Evolutionary conservation across 2,888 invertebrate species (phyloP).

Genomic region (Eurois occulta): DNA sequence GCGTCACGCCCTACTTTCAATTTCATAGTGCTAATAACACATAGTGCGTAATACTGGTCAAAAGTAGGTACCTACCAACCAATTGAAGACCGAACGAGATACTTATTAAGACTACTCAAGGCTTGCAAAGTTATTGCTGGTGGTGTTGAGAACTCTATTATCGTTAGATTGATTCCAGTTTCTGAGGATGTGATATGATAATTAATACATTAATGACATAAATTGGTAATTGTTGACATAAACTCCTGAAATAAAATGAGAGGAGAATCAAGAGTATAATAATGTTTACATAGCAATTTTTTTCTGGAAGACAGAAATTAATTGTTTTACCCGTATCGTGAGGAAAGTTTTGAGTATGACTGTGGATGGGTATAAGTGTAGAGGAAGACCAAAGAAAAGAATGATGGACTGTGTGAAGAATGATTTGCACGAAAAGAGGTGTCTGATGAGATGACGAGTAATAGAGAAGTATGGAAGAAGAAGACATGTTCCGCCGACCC

Average conservation of each 20-base stretch:
- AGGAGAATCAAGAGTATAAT: no score
- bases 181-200: background rate
- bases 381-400: no score
- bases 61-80: constrained; percentile 45
- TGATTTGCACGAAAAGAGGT: no score
- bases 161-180: background rate
- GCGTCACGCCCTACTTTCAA: constrained; percentile 80
- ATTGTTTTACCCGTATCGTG: background rate
- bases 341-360: no score
- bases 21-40: constrained; percentile 77
- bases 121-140: background rate
- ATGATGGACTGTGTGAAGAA: no score
- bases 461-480: no score
- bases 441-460: no score
- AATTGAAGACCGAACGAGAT: constrained; percentile 45
- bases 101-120: constrained; percentile 42
- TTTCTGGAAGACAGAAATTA: background rate
- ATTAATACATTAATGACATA: no score
- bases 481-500: no score
- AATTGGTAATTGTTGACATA: no score
- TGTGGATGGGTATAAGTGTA: no score
- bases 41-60: constrained; percentile 66
- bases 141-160: background rate
- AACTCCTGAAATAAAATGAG: background rate
- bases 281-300: background rate